Evolutionary conservation across 1,140 invertebrate species (phyloP).

Genomic region (Drosophila saltans): DNA sequence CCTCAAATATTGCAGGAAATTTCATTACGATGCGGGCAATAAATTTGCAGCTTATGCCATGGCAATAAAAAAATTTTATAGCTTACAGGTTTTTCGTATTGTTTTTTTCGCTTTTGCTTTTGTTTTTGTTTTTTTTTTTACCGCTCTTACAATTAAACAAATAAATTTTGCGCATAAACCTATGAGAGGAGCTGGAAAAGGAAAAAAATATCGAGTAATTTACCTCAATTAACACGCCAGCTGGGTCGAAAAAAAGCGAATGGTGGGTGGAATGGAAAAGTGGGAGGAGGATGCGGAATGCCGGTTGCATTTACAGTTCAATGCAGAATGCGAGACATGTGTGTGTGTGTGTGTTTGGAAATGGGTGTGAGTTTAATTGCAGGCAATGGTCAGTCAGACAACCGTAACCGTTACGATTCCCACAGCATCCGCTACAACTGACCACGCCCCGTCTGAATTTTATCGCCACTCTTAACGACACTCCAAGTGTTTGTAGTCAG

Average conservation of each 20-base stretch:
- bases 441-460: slow-evolving; percentile 64
- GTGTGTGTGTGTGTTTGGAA: slow-evolving; percentile 16
- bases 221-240: slow-evolving; percentile 80
- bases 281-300: neutral
- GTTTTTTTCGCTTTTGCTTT: neutral
- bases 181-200: slow-evolving; percentile 35
- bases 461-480: slow-evolving; percentile 75
- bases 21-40: slow-evolving; percentile 33
- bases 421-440: slow-evolving; percentile 39
- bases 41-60: slow-evolving; percentile 68
- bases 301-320: slow-evolving; percentile 43
- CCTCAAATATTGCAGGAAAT: slow-evolving; percentile 8
- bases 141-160: slow-evolving; percentile 71
- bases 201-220: slow-evolving; percentile 51
- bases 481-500: slow-evolving; percentile 64
- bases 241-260: slow-evolving; percentile 14
- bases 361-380: slow-evolving; percentile 71
- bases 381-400: slow-evolving; percentile 72
- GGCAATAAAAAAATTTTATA: slow-evolving; percentile 63
- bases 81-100: slow-evolving; percentile 24
- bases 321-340: slow-evolving; percentile 33
- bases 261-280: neutral
- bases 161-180: slow-evolving; percentile 74
- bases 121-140: slow-evolving; percentile 26
- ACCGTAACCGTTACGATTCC: slow-evolving; percentile 44